Percentiles rank a stretch among this genome's conserved stretches.
Evolutionary conservation across 2,797 vertebrate species (phyloP).

Genomic region (Loris lydekkerianus): DNA sequence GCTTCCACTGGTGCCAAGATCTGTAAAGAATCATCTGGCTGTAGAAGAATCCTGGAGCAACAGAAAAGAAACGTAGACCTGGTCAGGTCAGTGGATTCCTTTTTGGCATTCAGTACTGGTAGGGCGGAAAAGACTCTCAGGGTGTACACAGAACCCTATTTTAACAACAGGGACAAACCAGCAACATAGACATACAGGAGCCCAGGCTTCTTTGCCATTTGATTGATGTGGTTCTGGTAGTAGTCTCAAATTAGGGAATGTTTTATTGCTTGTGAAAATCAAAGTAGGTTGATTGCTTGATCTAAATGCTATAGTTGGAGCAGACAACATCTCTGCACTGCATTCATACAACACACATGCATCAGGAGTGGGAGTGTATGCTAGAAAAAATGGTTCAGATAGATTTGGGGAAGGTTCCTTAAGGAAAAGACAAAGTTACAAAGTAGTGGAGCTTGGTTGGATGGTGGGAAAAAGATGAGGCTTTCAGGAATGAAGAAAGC

Average conservation of each 20-base stretch:
- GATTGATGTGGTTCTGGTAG: conserved; percentile 16
- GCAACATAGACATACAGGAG: neutral
- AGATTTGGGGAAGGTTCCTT: neutral
- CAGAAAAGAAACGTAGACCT: conserved; percentile 77
- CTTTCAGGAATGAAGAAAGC: neutral
- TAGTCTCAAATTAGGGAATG: neutral
- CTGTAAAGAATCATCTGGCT: conserved; percentile 93
- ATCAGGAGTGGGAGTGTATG: neutral
- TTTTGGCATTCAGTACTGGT: conserved; percentile 25
- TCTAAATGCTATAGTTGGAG: conserved; percentile 41
- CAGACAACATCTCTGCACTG: neutral
- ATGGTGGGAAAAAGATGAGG: neutral
- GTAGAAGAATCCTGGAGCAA: conserved; percentile 92
- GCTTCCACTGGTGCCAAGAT: conserved; percentile 93
- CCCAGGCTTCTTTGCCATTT: conserved; percentile 1
- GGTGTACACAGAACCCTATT: neutral
- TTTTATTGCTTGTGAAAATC: neutral
- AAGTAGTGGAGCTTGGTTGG: neutral
- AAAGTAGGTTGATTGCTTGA: neutral
- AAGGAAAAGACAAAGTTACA: conserved; percentile 15
- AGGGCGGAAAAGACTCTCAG: conserved; percentile 3
- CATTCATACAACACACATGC: neutral
- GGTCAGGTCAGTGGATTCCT: conserved; percentile 43
- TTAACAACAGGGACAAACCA: conserved; percentile 48
- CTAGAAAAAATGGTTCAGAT: neutral